Base-by-base conservation (phyloP, 2,888 invertebrate species). In the Drosophila lacicola region DNA sequence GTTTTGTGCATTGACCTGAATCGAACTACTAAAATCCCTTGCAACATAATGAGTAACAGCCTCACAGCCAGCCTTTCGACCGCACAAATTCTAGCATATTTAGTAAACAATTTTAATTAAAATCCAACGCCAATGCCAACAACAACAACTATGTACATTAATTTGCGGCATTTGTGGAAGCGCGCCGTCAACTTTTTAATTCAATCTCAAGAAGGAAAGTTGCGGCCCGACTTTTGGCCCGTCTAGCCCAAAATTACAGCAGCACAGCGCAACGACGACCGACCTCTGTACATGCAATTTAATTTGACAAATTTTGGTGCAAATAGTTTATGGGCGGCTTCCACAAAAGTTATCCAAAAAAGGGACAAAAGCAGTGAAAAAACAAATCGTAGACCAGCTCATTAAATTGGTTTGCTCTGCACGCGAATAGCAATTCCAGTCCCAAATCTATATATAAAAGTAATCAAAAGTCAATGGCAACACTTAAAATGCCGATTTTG, bases 281-380 rank as follows among this genome's bases (percentile, higher is more conserved):
- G 19, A 56, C 25, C 68, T 72, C 53, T 68, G 80, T 82, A 77
- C 69, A 88, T 82, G 89, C 83, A 88, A 82, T 88, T 82, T 88
- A 82, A 88, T 86, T 88, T 88, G 87, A 89, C 85, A 89, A 89
- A 84, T 81, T 88, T 55, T 75, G 76, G 69, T 78, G 72, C 75
- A 83, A 84, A 84, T 84, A 87, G 88, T 88, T 82, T 88, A 65
- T 36, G 21, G 44, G 19, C 70, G 44, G 19, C 70, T 54, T 44
- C 17, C n/a, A 55, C 61, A 63, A 69, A 74, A 72, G 63, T 69
- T 66, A 65, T 71, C 42, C 67, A n/a, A 70, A 64, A 64, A 45
- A 44, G 50, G 54, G 37, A 36, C 14, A 45, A 63, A 46, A 21
- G 36, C 50, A 33, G 41, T 42, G 46, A 44, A n/a, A 11, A 33